A percentile compares a stretch with the other conserved stretches of the same genome.
phyloP scores from a whole-genome alignment of 1,140 invertebrate species.

The Linepithema humile region DNA sequence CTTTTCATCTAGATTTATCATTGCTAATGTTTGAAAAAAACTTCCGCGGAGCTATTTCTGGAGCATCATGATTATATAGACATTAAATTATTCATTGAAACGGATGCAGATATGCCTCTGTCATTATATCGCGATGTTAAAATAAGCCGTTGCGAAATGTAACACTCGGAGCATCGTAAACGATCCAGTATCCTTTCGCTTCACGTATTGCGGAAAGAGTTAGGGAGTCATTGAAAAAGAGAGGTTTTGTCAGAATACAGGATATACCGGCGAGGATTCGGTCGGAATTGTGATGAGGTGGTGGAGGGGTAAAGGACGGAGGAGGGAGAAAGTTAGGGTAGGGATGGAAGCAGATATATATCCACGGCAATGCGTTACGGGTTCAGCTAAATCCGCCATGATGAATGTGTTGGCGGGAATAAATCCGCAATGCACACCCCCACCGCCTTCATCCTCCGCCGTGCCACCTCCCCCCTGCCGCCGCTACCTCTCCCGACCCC shows the following conservation, averaged over 20 bases:
- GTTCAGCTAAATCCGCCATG: conserved; percentile 85
- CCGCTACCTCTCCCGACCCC: conserved; percentile 64
- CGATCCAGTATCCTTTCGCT: conserved; percentile 54
- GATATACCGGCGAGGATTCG: conserved; percentile 69
- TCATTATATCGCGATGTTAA: neutral
- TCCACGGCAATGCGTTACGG: conserved; percentile 84
- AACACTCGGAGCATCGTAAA: conserved; percentile 47
- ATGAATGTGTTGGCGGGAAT: conserved; percentile 85
- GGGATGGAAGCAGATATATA: conserved; percentile 83
- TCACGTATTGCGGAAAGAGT: conserved; percentile 72
- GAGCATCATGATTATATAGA: neutral
- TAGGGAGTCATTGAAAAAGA: conserved; percentile 80
- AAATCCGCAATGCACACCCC: conserved; percentile 85
- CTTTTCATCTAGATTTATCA: neutral
- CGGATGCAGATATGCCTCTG: neutral
- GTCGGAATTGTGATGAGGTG: conserved; percentile 62
- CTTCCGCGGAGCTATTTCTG: neutral
- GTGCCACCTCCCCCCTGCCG: conserved; percentile 61
- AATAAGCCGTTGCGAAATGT: conserved; percentile 20
- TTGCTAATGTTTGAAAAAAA: neutral
- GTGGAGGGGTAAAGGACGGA: conserved; percentile 38
- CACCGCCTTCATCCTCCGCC: conserved; percentile 73
- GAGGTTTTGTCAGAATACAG: conserved; percentile 73
- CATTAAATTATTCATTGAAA: neutral
- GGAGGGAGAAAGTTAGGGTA: conserved; percentile 55